phyloP scores from a whole-genome alignment of 2,888 invertebrate species.

The Oasisia sp. region DNA sequence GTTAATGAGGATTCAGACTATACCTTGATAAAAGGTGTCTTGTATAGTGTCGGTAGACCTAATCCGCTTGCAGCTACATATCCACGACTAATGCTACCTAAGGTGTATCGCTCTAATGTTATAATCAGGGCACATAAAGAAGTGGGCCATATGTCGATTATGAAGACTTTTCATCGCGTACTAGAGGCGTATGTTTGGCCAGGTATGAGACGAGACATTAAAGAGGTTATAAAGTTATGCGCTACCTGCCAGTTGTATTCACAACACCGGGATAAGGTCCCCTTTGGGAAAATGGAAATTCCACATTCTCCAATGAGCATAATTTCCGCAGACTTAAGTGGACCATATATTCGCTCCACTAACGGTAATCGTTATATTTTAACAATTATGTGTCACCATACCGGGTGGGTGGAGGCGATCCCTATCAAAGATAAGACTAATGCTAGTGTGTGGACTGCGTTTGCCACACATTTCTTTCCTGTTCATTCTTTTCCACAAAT shows the following conservation, averaged over 20 bases:
- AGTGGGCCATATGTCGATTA: too few relatives aligned
- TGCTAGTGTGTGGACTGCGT: slow-evolving; percentile 20
- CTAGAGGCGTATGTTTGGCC: slow-evolving; percentile 31
- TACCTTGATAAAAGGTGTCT: too few relatives aligned
- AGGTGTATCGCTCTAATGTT: too few relatives aligned
- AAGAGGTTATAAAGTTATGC: not conserved
- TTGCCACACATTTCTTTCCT: slow-evolving; percentile 24
- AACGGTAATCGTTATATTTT: slow-evolving; percentile 25
- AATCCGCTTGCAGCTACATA: too few relatives aligned
- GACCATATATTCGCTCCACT: not conserved
- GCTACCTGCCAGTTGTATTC: slow-evolving; percentile 8
- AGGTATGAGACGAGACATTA: slow-evolving; percentile 24
- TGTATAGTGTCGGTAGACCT: too few relatives aligned
- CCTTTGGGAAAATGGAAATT: slow-evolving; percentile 17
- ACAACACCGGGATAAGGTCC: not conserved
- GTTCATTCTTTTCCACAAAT: slow-evolving; percentile 26
- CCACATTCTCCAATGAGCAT: not conserved
- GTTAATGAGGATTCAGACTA: too few relatives aligned
- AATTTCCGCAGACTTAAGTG: not conserved
- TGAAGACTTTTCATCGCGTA: too few relatives aligned
- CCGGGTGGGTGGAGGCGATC: slow-evolving; percentile 28
- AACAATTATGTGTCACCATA: slow-evolving; percentile 22
- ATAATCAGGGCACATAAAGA: too few relatives aligned
- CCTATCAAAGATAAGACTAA: slow-evolving; percentile 25
- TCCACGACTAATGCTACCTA: too few relatives aligned